Evolutionary conservation across 1,140 invertebrate species (phyloP).

Genomic region (Bombus balteatus): DNA sequence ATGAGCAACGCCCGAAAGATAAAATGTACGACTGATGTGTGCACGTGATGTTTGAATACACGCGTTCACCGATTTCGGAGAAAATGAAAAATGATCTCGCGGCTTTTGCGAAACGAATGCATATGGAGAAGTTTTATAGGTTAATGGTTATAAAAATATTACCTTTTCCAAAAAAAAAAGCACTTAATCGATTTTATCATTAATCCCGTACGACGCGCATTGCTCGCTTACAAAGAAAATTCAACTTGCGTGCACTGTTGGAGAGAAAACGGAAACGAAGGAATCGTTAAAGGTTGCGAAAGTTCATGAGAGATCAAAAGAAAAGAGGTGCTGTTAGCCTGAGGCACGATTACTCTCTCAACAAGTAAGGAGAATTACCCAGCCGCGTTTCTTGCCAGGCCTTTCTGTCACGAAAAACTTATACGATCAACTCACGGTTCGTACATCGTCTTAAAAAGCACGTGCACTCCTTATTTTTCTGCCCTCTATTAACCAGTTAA

Average conservation of each 20-base stretch:
- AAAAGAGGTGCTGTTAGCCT: background rate
- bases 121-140: too few species aligned
- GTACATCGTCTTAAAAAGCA: slow-evolving; percentile 1
- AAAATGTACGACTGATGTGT: background rate
- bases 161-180: background rate
- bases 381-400: slow-evolving; percentile 4
- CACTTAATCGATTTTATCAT: slow-evolving; percentile 4
- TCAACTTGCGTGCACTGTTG: background rate
- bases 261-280: background rate
- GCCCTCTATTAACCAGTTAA: background rate
- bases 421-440: background rate
- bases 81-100: background rate
- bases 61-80: background rate
- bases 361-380: slow-evolving; percentile 7
- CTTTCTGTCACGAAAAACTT: background rate
- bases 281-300: slow-evolving; percentile 10
- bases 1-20: background rate
- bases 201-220: background rate
- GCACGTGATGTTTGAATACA: background rate
- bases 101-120: background rate
- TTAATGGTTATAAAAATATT: too few species aligned
- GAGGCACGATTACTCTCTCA: slow-evolving; percentile 22
- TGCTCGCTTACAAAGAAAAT: background rate
- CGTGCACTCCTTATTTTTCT: background rate
- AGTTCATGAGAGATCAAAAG: slow-evolving; percentile 2